Base-by-base conservation (phyloP, 2,888 invertebrate genomes). In the Augochlorella aurata region DNA sequence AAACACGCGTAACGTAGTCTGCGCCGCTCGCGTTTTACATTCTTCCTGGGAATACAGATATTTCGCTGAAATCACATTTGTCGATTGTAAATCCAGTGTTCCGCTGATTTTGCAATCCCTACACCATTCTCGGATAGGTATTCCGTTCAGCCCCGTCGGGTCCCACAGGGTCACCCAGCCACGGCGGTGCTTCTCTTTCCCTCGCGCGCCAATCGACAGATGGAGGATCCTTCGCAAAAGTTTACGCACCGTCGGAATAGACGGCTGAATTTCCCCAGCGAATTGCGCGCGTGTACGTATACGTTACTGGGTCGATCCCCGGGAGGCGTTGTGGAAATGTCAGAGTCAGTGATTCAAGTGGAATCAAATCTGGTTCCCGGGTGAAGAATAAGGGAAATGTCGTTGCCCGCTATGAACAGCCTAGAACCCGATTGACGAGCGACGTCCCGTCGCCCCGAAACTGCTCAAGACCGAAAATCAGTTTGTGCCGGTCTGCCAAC, bases 231-330 rank as follows among this genome's bases (percentile, higher is more conserved):
- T 87, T 87, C 85, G 87, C 85, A 88, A 90, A 89, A 91, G 89
- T 91, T 91, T 88, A 89, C 87, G 88, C 85, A 85, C 85, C 81
- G 87, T 81, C 77, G 84, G 87, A 83, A 83, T 85, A 85, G 88
- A 88, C 84, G 87, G 81, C 82, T 85, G 90, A 91, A 91, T 91
- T 91, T 91, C 91, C 90, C 91, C 83, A 81, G 90, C 83, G 91
- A 82, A 88, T 91, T 82, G 81, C 65, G 74, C 79, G 85, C 72
- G 76, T 80, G 81, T 83, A 84, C 85, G 82, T 84, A 81, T 76
- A 82, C 78, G 88, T 88, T 83, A 83, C 85, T 77, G 81, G 74
- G 79, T 67, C 69, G 83, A 79, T 81, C 75, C 88, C 81, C 81
- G 16, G 12, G 87, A 79, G 88, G 78, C 63, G 44, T 47, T 49